Conservation (phyloP, 2,113 vertebrate genomes). For the Notarius lentiginosus region DNA sequence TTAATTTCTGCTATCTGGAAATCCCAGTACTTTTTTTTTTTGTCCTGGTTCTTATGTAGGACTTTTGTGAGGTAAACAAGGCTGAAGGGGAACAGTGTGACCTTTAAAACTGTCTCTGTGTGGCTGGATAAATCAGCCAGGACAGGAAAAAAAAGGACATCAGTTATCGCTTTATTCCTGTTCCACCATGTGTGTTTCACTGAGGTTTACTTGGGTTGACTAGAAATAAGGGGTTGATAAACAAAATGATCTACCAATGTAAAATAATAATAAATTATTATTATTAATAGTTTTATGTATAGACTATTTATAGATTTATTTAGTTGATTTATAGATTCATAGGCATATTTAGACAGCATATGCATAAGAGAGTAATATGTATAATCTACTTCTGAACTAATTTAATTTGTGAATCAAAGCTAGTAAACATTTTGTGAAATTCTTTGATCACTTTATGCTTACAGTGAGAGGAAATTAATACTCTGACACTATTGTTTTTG, state of each 20-base stretch:
- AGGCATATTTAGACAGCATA: not conserved
- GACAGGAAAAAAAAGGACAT: not conserved
- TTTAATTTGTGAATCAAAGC: too few relatives aligned
- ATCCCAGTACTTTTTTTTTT: not conserved
- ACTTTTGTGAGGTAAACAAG: not conserved
- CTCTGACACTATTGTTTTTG: too few relatives aligned
- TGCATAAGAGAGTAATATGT: too few relatives aligned
- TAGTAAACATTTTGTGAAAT: too few relatives aligned
- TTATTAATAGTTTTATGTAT: too few relatives aligned
- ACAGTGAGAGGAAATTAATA: not conserved
- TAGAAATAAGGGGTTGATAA: not conserved
- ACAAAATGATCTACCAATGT: not conserved
- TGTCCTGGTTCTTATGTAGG: not conserved
- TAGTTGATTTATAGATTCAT: not conserved
- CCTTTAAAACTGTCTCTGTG: not conserved
- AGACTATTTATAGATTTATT: not conserved
- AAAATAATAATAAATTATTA: not conserved
- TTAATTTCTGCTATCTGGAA: not conserved
- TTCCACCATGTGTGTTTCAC: not conserved
- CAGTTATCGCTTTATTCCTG: not conserved
- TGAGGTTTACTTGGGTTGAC: not conserved
- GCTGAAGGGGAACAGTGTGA: not conserved
- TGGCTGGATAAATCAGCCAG: not conserved
- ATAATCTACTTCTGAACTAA: too few relatives aligned
- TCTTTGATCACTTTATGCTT: not conserved